Evolutionary conservation across 1,140 invertebrate species (phyloP).

Genomic region (Drosophila repleta): DNA sequence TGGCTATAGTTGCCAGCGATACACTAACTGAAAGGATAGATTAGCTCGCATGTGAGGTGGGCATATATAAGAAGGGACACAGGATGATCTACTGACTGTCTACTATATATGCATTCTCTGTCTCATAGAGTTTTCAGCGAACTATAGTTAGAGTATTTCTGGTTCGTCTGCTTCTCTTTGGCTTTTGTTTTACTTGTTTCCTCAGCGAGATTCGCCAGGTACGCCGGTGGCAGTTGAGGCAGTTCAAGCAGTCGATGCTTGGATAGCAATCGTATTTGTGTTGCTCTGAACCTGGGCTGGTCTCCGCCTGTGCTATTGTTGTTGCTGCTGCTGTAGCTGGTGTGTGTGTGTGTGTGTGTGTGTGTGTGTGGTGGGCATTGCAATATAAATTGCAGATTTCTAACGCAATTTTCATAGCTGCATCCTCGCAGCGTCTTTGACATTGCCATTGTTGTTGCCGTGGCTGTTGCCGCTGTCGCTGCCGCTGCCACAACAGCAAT

Average conservation of each 20-base stretch:
- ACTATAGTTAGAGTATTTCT: background rate
- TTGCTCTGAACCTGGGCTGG: slow-evolving; percentile 40
- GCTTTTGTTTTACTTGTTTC: slow-evolving; percentile 17
- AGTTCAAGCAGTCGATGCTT: slow-evolving; percentile 48
- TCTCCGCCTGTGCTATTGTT: slow-evolving; percentile 17
- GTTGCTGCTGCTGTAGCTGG: slow-evolving; percentile 5
- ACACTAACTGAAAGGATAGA: slow-evolving; percentile 5
- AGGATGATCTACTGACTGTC: no score
- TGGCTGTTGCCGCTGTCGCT: slow-evolving; percentile 51
- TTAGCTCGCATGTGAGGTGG: background rate
- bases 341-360: background rate
- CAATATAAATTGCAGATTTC: slow-evolving; percentile 82
- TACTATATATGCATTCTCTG: no score
- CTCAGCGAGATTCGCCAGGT: slow-evolving; percentile 37
- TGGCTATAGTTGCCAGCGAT: slow-evolving; percentile 39
- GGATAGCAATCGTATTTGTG: slow-evolving; percentile 56
- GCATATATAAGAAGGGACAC: no score
- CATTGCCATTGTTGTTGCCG: slow-evolving; percentile 67
- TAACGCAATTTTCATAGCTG: slow-evolving; percentile 81
- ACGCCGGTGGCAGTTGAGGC: slow-evolving; percentile 49
- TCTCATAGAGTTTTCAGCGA: no score
- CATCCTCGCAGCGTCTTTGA: slow-evolving; percentile 63
- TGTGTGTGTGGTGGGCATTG: slow-evolving; percentile 61
- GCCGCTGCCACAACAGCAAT: slow-evolving; percentile 12
- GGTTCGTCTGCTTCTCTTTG: background rate